Conservation (phyloP, 1,140 invertebrate genomes). For the Diuraphis noxia region DNA sequence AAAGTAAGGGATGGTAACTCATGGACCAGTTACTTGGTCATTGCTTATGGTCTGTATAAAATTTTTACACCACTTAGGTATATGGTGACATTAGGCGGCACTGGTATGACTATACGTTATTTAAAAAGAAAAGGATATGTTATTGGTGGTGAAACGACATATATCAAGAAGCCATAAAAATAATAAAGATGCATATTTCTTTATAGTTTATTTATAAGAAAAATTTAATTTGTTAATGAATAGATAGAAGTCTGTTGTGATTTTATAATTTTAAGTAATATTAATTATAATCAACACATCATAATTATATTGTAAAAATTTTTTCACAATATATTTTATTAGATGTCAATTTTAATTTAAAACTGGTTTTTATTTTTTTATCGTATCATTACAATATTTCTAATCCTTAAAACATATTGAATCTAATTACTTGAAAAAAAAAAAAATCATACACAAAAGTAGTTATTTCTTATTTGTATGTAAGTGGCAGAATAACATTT, state of each 20-base stretch:
- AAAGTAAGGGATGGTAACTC: constrained; percentile 70
- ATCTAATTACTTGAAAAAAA: background rate
- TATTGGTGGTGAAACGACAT: no score
- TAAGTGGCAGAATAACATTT: background rate
- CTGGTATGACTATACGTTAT: constrained; percentile 60
- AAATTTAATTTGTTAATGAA: background rate
- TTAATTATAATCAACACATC: background rate
- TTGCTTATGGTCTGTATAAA: constrained; percentile 90
- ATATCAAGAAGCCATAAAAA: background rate
- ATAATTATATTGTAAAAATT: background rate
- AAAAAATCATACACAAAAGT: background rate
- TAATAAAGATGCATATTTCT: background rate
- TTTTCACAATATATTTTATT: background rate
- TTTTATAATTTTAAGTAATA: constrained; percentile 9
- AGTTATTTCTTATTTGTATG: background rate
- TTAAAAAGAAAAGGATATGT: constrained; percentile 7
- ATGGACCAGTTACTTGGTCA: constrained; percentile 81
- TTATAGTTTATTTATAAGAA: constrained; percentile 12
- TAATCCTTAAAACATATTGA: background rate
- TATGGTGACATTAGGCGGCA: constrained; percentile 77
- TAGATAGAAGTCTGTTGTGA: background rate
- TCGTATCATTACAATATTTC: background rate
- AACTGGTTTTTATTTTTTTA: background rate
- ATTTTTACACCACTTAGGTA: constrained; percentile 86
- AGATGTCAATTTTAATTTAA: background rate